phyloP scores from a whole-genome alignment of 2,888 invertebrate genomes.

The Himalopsyche anomala region DNA sequence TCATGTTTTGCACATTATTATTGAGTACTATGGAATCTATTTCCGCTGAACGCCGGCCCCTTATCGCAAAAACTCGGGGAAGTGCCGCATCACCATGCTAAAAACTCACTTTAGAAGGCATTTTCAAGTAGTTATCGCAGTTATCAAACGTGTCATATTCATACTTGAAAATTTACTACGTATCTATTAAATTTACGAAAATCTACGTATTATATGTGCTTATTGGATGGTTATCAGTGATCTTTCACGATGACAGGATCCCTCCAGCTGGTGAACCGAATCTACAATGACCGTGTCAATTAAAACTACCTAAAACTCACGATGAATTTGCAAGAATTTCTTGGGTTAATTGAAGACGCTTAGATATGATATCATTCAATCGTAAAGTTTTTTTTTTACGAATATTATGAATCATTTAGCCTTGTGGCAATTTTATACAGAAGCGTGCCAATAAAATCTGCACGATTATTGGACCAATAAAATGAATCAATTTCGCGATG shows the following conservation, averaged over 20 bases:
- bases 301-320: background rate
- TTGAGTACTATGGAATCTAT: slow-evolving; percentile 26
- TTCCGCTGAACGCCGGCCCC: background rate
- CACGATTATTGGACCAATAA: slow-evolving; percentile 15
- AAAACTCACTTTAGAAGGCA: background rate
- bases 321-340: background rate
- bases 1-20: slow-evolving; percentile 12
- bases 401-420: slow-evolving; percentile 1
- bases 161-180: too few relatives aligned
- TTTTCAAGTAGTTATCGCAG: background rate
- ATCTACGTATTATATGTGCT: too few relatives aligned
- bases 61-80: background rate
- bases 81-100: background rate
- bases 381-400: background rate
- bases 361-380: background rate
- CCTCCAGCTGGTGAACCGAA: too few relatives aligned
- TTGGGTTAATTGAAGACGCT: background rate
- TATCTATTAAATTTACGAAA: too few relatives aligned
- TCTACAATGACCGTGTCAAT: too few relatives aligned
- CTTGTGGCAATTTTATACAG: slow-evolving; percentile 9
- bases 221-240: too few relatives aligned
- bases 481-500: slow-evolving; percentile 2
- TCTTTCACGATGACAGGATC: too few relatives aligned
- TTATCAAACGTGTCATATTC: too few relatives aligned
- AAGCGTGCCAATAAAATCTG: slow-evolving; percentile 8